Evolutionary conservation across 2,113 vertebrate genomes (phyloP).

Genomic region (Rhynchomys soricoides): DNA sequence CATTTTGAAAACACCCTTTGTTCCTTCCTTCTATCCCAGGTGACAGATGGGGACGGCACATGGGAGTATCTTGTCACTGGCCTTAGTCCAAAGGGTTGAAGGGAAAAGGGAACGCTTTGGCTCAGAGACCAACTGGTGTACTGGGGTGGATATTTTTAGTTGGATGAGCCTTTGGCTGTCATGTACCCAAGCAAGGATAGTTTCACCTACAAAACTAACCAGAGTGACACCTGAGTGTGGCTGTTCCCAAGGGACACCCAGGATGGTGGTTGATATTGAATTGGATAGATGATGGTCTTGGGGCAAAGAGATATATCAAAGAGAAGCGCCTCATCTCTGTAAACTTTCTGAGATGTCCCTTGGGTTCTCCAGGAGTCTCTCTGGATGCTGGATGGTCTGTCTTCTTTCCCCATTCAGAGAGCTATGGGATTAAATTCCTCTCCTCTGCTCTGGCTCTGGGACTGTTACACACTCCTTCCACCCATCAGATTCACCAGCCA

Average conservation of each 20-base stretch:
- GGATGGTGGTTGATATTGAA: not conserved
- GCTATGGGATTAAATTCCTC: too few relatives aligned
- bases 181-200: not conserved
- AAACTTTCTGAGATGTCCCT: too few relatives aligned
- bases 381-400: not conserved
- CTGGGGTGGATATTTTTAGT: not conserved
- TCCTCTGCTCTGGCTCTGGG: not conserved
- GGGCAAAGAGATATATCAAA: not conserved
- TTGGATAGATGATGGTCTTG: not conserved
- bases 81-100: not conserved
- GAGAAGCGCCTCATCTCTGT: not conserved
- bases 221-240: not conserved
- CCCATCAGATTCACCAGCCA: not conserved
- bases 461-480: not conserved
- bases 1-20: not conserved
- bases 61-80: not conserved
- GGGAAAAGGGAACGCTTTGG: not conserved
- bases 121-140: accelerated
- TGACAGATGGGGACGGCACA: not conserved
- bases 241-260: not conserved
- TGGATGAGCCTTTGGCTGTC: not conserved
- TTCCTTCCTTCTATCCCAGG: not conserved
- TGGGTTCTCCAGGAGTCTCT: not conserved
- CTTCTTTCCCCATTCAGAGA: not conserved
- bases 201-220: not conserved